phyloP scores from a whole-genome alignment of 1,140 invertebrate species.

The Hylyphantes graminicola region DNA sequence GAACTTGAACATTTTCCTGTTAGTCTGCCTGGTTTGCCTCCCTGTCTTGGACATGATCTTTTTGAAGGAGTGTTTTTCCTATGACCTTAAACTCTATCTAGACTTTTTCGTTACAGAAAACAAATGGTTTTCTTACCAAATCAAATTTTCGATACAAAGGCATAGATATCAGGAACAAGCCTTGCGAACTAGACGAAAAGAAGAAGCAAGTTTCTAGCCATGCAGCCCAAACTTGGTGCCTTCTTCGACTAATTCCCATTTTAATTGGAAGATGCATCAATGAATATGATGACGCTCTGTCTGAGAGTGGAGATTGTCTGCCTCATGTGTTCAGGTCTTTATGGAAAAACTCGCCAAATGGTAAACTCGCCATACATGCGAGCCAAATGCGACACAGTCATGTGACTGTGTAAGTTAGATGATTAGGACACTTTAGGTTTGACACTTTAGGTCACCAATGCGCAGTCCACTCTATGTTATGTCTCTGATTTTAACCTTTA shows the following conservation, averaged over 20 bases:
- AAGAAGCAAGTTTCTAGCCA: background rate
- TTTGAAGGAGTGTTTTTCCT: constrained; percentile 28
- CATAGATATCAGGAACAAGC: constrained; percentile 19
- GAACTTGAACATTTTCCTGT: constrained; percentile 27
- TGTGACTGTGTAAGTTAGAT: too few relatives aligned
- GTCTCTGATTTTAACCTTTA: too few relatives aligned
- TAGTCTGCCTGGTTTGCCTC: constrained; percentile 22
- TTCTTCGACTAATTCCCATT: constrained; percentile 9
- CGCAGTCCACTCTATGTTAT: too few relatives aligned
- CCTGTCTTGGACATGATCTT: constrained; percentile 24
- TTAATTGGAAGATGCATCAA: background rate
- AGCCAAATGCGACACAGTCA: too few relatives aligned
- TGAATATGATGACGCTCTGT: constrained; percentile 10
- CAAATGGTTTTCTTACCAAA: constrained; percentile 3
- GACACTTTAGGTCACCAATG: too few relatives aligned
- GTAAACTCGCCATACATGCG: too few relatives aligned
- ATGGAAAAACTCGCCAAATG: too few relatives aligned
- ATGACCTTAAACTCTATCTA: constrained; percentile 31
- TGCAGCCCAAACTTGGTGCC: constrained; percentile 27
- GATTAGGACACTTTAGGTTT: too few relatives aligned
- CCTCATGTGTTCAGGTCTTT: too few relatives aligned
- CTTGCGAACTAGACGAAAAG: background rate
- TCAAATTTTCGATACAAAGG: background rate
- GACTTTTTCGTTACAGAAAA: constrained; percentile 29
- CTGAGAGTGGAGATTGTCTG: background rate